Percentiles rank a stretch among this genome's conserved stretches.
phyloP scores from a whole-genome alignment of 2,113 vertebrate species.

The Engraulis encrasicolus region DNA sequence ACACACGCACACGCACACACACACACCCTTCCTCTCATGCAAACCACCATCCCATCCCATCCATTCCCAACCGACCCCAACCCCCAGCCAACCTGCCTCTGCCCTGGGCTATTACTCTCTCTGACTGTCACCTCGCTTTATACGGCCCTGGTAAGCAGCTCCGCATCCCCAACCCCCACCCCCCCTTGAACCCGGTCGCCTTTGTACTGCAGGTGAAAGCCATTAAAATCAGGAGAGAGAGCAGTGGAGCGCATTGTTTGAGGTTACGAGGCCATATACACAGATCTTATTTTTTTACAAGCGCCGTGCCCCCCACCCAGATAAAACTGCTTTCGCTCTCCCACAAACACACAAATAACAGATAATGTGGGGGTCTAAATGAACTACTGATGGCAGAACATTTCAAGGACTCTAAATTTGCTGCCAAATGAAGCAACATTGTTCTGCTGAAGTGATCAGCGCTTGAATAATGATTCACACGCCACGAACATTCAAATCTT shows the following conservation, averaged over 20 bases:
- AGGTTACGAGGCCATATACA: constrained; percentile 12
- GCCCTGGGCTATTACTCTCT: neutral
- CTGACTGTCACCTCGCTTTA: neutral
- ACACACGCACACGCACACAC: neutral
- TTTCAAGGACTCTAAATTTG: neutral
- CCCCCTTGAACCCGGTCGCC: neutral
- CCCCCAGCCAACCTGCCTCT: neutral
- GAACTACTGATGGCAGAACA: constrained; percentile 9
- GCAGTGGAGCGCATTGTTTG: constrained; percentile 5
- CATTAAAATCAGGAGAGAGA: neutral
- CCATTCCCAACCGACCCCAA: no score
- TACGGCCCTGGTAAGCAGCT: neutral
- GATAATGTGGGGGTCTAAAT: neutral
- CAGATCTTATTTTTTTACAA: constrained; percentile 9
- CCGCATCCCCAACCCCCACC: no score
- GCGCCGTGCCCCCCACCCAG: neutral
- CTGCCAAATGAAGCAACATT: neutral
- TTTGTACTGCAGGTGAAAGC: constrained; percentile 16
- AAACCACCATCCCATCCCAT: no score
- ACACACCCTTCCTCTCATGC: no score
- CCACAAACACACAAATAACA: neutral
- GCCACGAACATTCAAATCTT: neutral
- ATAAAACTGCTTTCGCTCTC: neutral
- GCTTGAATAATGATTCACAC: neutral
- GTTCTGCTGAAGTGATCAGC: neutral